Base-by-base conservation (phyloP, 2,888 invertebrate species). In the Oligia latruncula region DNA sequence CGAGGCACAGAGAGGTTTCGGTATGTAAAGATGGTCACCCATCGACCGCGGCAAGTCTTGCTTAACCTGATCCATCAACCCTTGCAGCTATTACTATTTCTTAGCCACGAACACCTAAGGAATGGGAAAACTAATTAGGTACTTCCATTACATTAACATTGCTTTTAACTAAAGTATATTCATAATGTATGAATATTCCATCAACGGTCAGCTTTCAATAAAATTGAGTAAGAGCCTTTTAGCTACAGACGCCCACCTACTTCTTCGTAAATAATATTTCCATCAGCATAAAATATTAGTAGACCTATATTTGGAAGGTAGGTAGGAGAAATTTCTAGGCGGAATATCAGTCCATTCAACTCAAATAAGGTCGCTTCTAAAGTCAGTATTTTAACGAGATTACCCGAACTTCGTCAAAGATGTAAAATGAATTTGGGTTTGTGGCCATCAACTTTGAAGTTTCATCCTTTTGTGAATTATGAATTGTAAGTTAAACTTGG, bases 321-420 rank as follows among this genome's bases (percentile, higher is more conserved):
- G 49, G 20, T 65, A 60, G 17, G 15, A 23, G 55, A 43, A 58
- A 68, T 23, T 71, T 35, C 66, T 77, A 74, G 40, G 64, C 46
- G 20, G n/a, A 81, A 77, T 67, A 58, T 55, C 55, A 79, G 46
- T 35, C 49, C 66, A 67, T 74, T 62, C 29, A 72, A 80, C 80
- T 78, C 74, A 74, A 87, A 78, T 77, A 71, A 73, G 71, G 75
- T 77, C 76, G 49, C 49, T 46, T 76, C 71, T 77, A 77, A 80
- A 68, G 80, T 46, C 77, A 76, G 78, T 81, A 80, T 84, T 84
- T 82, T 87, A 88, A 88, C 78, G 77, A 80, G 80, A 80, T 84
- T 80, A 84, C 68, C 35, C 76, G 62, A 87, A 87, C 82, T 87
- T 87, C 82, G 84, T 87, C 84, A 81, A 88, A 88, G 87, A 88